phyloP scores from a whole-genome alignment of 64 coral and sea anemone genomes.

The Pachyseris speciosa region DNA sequence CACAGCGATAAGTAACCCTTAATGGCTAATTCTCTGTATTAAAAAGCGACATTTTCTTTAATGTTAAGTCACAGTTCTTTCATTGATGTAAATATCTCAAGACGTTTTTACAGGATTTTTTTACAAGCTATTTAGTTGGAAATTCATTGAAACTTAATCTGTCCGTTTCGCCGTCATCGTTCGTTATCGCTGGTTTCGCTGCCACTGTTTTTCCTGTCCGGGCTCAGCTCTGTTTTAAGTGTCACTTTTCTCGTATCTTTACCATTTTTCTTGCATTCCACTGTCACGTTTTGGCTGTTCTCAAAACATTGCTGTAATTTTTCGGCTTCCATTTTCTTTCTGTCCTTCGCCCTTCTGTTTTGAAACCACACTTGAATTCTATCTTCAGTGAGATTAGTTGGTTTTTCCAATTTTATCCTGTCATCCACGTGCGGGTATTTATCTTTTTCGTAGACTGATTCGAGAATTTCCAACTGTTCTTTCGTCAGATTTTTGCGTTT shows the following conservation, averaged over 20 bases:
- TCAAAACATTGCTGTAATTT: slow-evolving; percentile 25
- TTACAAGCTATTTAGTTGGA: background rate
- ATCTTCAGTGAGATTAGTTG: slow-evolving; percentile 45
- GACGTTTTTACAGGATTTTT: background rate
- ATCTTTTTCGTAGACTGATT: slow-evolving; percentile 28
- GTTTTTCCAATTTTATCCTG: slow-evolving; percentile 22
- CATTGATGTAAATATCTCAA: no score
- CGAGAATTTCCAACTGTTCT: slow-evolving; percentile 64
- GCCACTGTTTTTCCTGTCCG: background rate
- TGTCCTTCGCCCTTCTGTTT: slow-evolving; percentile 72
- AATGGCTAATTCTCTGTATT: no score
- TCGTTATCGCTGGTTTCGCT: slow-evolving; percentile 6
- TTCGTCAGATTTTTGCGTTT: slow-evolving; percentile 70
- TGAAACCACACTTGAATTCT: slow-evolving; percentile 76
- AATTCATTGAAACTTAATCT: background rate
- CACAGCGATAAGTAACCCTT: no score
- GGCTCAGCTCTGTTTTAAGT: background rate
- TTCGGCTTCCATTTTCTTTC: slow-evolving; percentile 21
- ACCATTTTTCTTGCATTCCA: background rate
- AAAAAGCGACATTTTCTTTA: no score
- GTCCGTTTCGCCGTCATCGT: background rate
- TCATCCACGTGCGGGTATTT: slow-evolving; percentile 75
- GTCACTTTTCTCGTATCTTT: background rate
- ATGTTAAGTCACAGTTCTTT: background rate
- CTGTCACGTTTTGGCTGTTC: background rate